Evolutionary conservation across 2,888 invertebrate species (phyloP).

Genomic region (Plagiodera versicolora): DNA sequence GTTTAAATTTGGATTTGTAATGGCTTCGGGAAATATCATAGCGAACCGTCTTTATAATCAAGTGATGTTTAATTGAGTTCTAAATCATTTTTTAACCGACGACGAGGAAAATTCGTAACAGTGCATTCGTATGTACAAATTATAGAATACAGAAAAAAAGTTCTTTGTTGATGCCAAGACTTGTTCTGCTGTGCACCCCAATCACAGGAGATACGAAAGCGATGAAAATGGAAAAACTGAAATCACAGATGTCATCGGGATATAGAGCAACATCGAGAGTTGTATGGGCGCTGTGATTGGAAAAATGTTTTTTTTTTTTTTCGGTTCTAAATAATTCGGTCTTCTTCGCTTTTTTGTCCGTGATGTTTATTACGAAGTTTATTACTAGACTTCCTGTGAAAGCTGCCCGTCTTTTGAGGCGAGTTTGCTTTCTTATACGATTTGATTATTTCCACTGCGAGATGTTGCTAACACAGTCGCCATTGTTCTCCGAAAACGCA

Average conservation of each 20-base stretch:
- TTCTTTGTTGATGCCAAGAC: no score
- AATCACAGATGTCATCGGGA: conserved; percentile 6
- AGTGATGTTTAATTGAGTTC: no score
- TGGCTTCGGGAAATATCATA: no score
- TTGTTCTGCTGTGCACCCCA: background rate
- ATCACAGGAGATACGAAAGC: background rate
- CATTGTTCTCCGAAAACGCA: background rate
- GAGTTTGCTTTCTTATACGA: background rate
- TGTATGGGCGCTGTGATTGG: conserved; percentile 4
- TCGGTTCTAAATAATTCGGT: background rate
- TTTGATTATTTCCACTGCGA: background rate
- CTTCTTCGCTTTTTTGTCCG: background rate
- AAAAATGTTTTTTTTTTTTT: background rate
- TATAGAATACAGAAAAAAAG: no score
- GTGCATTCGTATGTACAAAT: no score
- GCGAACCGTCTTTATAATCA: no score
- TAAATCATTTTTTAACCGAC: no score
- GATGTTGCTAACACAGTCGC: background rate
- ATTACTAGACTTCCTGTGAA: background rate
- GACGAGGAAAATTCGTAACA: no score
- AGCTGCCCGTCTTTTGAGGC: background rate
- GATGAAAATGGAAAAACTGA: background rate
- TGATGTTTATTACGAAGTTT: background rate
- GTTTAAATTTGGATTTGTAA: no score
- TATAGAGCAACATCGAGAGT: conserved; percentile 5